Conservation (phyloP, 2,888 invertebrate species). For the Brenthis daphne region DNA sequence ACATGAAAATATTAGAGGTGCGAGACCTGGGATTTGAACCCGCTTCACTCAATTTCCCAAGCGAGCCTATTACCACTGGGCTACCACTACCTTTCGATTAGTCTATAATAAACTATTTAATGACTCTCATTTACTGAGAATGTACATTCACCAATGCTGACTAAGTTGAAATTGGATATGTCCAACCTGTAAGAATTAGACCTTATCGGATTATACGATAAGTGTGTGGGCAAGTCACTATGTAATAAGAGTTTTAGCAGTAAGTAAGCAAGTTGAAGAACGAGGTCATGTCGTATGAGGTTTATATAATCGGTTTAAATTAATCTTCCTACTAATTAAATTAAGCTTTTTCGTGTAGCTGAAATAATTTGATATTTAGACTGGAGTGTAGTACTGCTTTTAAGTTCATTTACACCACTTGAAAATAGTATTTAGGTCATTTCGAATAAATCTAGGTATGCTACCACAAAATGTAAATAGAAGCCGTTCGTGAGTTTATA, state of each 20-base stretch:
- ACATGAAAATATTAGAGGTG: too few species aligned
- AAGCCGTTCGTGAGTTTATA: neutral
- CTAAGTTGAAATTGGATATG: conserved; percentile 12
- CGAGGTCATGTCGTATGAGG: conserved; percentile 47
- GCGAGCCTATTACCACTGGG: too few species aligned
- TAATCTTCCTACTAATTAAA: conserved; percentile 59
- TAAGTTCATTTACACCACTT: neutral
- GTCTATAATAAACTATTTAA: too few species aligned
- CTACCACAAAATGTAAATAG: neutral
- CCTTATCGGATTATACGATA: conserved; percentile 15
- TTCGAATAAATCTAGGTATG: conserved; percentile 7
- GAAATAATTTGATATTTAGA: conserved; percentile 3
- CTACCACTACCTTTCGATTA: too few species aligned
- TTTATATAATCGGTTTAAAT: conserved; percentile 51
- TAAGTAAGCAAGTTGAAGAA: conserved; percentile 30
- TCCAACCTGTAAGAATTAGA: conserved; percentile 7
- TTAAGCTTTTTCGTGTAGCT: conserved; percentile 42
- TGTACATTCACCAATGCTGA: conserved; percentile 1
- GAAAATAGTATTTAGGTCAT: conserved; percentile 9
- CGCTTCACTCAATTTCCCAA: too few species aligned
- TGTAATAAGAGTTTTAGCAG: conserved; percentile 20
- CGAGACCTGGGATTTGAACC: too few species aligned
- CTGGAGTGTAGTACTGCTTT: neutral
- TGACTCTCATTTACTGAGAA: neutral
- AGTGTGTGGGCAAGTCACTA: conserved; percentile 13